Conservation (phyloP, 1,140 invertebrate genomes). For the Eumaeus atala region DNA sequence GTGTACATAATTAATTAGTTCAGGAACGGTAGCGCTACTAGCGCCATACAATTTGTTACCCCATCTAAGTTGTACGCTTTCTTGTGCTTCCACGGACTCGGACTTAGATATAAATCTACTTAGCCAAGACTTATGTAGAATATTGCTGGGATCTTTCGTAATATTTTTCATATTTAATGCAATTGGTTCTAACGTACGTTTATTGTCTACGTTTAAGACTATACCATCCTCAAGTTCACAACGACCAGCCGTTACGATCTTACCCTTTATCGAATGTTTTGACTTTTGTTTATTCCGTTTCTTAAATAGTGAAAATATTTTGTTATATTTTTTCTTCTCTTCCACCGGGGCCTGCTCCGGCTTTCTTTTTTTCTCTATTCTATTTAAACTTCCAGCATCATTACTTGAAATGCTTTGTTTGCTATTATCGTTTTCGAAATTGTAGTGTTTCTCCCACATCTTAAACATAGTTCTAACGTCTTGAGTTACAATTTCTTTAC, state of each 20-base stretch:
- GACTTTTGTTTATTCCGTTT: conserved; percentile 40
- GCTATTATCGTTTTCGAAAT: conserved; percentile 37
- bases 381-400: conserved; percentile 10
- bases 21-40: conserved; percentile 52
- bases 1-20: conserved; percentile 47
- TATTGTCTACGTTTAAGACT: conserved; percentile 36
- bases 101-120: conserved; percentile 33
- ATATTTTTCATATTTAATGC: neutral
- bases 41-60: conserved; percentile 46
- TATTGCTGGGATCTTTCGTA: conserved; percentile 27
- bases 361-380: conserved; percentile 9
- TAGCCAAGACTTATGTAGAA: conserved; percentile 40
- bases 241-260: conserved; percentile 42
- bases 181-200: conserved; percentile 12
- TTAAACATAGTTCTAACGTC: conserved; percentile 52
- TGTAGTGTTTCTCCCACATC: conserved; percentile 51
- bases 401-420: conserved; percentile 25
- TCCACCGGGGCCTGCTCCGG: neutral
- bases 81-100: conserved; percentile 36
- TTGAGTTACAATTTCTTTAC: conserved; percentile 36
- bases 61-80: conserved; percentile 47
- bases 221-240: conserved; percentile 52
- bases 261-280: conserved; percentile 30
- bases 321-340: conserved; percentile 38
- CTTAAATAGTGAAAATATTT: conserved; percentile 47